phyloP scores from a whole-genome alignment of 1,140 invertebrate genomes.

The Trypoxylus dichotomus region DNA sequence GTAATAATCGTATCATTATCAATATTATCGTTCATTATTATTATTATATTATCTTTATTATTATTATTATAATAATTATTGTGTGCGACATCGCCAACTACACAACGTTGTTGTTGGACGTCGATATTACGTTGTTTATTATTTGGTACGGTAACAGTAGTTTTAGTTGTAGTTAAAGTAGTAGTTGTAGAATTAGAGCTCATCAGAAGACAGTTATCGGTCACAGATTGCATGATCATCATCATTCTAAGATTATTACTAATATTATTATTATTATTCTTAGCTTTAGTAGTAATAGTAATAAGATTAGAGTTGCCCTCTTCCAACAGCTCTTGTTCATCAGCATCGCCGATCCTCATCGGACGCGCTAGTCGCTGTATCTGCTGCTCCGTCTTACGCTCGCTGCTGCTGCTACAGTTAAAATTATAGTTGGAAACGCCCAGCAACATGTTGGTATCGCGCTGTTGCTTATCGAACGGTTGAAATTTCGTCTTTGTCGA shows the following conservation, averaged over 20 bases:
- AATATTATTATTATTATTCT: slow-evolving; percentile 16
- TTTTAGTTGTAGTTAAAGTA: slow-evolving; percentile 9
- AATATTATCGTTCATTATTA: neutral
- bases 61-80: slow-evolving; percentile 51
- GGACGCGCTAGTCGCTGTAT: neutral
- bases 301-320: slow-evolving; percentile 53
- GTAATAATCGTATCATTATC: neutral
- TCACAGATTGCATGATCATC: slow-evolving; percentile 64
- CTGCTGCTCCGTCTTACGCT: neutral
- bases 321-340: slow-evolving; percentile 32
- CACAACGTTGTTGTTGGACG: slow-evolving; percentile 43
- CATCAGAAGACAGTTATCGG: slow-evolving; percentile 63
- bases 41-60: slow-evolving; percentile 43
- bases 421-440: no score
- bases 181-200: slow-evolving; percentile 50
- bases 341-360: slow-evolving; percentile 38
- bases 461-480: slow-evolving; percentile 20
- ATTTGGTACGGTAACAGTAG: slow-evolving; percentile 62
- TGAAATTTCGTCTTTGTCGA: neutral
- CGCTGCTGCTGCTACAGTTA: no score
- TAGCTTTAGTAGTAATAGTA: neutral
- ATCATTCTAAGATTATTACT: slow-evolving; percentile 61
- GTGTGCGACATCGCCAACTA: slow-evolving; percentile 54
- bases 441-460: neutral
- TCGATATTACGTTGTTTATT: slow-evolving; percentile 62